Evolutionary conservation across 92 coral and sea anemone genomes (phyloP), one percentile per base, ranked within the genome.

Genomic region (Phenganax marumi): DNA sequence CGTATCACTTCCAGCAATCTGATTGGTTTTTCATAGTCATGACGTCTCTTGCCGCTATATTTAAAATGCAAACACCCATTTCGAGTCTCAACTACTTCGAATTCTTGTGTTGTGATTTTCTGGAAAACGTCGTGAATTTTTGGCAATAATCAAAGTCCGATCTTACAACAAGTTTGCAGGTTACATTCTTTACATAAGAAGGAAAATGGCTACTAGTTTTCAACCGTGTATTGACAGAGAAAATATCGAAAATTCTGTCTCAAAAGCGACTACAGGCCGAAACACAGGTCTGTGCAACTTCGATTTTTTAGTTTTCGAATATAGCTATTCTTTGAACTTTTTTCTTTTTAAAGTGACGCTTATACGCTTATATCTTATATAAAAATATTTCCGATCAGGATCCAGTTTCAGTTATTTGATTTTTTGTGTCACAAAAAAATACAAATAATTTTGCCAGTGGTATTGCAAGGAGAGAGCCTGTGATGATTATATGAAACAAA

Each of bases 11-110:
- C 10, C 13, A n/a, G 82, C 77, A 43, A 63, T 84, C 71, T 90
- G 79, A 90, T 90, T 90, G 92, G 92, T 65, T 80, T 21, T 60
- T 23, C 13, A 3, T 12, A 12, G 24, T 73, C 50, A 63, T 90
- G 90, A 64, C 81, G 72, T 57, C 60, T 60, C 50, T 57, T 80
- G 88, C 97, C 93, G 96, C 97, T 91, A 89, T 86, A 77, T 91
- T 93, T 89, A 87, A 93, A 91, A 88, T 8, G 13, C 50, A n/a
- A 22, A 84, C 70, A 62, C 53, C 68, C 47, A 49, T 52, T 12
- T 23, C 80, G 74, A 23, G 33, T 10, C 61, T 23, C n/a, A 26
- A 1, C 21, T 48, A 12, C 68, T 72, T 8, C 21, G 12, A 10
- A 70, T 33, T 33, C 3, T 33, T 86, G 74, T 49, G 39, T 10